phyloP scores from a whole-genome alignment of 2,113 vertebrate genomes.

The Corythornis vintsioides region DNA sequence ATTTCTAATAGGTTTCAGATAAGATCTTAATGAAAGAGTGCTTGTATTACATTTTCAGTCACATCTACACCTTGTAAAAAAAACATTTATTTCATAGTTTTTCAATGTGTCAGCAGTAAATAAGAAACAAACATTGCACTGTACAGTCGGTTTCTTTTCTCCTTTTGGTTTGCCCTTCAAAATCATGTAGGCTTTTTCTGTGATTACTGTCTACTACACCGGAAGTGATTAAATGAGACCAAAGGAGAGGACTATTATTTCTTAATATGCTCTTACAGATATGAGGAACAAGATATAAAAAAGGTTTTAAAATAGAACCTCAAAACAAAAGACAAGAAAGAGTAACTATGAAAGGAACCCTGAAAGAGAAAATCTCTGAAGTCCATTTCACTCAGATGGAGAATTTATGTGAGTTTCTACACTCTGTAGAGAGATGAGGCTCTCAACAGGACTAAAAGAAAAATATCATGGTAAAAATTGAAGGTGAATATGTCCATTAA shows the following conservation, averaged over 20 bases:
- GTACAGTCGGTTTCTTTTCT: background rate
- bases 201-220: background rate
- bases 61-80: background rate
- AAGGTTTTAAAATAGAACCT: background rate
- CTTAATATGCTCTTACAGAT: background rate
- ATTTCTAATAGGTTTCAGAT: background rate
- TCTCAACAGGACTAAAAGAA: background rate
- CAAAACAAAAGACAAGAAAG: background rate
- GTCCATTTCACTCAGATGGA: background rate
- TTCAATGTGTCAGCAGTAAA: background rate
- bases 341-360: conserved; percentile 1
- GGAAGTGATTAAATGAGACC: background rate
- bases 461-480: background rate
- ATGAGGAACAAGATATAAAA: background rate
- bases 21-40: background rate
- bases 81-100: background rate
- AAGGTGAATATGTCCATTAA: background rate
- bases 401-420: background rate
- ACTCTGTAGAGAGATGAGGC: background rate
- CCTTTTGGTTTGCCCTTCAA: background rate
- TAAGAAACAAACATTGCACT: background rate
- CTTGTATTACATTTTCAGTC: background rate
- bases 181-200: background rate
- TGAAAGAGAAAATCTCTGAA: background rate
- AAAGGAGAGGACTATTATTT: background rate